Conservation (phyloP, 2,797 vertebrate species). For the Lagorchestes hirsutus region DNA sequence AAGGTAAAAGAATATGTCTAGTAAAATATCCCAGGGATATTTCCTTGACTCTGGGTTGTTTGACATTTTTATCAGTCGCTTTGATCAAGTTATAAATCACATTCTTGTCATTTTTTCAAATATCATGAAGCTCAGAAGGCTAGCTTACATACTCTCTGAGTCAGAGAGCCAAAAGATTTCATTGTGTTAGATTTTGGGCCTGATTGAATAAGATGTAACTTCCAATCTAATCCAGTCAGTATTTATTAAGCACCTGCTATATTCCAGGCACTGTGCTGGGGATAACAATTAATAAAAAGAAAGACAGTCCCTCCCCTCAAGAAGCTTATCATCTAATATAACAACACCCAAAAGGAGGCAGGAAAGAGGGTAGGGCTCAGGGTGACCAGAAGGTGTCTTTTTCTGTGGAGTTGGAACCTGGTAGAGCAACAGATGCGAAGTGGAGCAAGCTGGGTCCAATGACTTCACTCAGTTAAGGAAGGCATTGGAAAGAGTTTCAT, state of each 20-base stretch:
- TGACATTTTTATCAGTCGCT: neutral
- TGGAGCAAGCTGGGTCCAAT: neutral
- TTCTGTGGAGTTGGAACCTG: neutral
- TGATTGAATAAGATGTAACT: neutral
- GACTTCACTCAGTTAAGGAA: neutral
- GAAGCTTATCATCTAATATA: neutral
- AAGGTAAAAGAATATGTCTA: neutral
- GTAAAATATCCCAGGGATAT: neutral
- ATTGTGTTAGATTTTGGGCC: neutral
- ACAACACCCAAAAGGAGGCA: neutral
- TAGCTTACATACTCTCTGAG: neutral
- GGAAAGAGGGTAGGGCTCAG: neutral
- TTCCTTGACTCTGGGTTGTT: neutral
- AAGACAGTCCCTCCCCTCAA: neutral
- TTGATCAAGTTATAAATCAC: neutral
- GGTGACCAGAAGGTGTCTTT: neutral
- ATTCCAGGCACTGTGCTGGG: neutral
- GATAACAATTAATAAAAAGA: neutral
- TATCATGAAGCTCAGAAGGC: neutral
- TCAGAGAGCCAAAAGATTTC: neutral
- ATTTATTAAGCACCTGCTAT: neutral
- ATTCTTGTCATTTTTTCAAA: neutral
- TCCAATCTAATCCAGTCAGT: neutral
- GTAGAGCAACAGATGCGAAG: neutral
- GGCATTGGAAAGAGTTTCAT: neutral